Evolutionary conservation across 1,140 invertebrate genomes (phyloP).

Genomic region (Drosophila rufa): DNA sequence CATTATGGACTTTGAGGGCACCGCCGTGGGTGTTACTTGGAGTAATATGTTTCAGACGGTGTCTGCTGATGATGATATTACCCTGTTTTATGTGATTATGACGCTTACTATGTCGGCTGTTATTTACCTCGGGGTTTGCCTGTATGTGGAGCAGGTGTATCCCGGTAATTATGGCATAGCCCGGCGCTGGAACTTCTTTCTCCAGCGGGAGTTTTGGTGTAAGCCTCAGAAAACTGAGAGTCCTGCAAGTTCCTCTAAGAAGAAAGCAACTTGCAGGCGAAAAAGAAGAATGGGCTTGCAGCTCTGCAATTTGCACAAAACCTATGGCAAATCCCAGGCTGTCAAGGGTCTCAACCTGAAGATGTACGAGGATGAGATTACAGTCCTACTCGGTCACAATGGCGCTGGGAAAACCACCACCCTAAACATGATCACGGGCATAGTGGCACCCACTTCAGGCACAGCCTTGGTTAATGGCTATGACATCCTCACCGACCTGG

Average conservation of each 20-base stretch:
- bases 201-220: constrained; percentile 86
- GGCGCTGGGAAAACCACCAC: constrained; percentile 91
- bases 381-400: constrained; percentile 92
- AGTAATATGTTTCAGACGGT: constrained; percentile 88
- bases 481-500: constrained; percentile 88
- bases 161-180: constrained; percentile 90
- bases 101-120: constrained; percentile 87
- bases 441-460: constrained; percentile 89
- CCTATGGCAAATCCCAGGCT: constrained; percentile 87
- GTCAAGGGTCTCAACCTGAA: constrained; percentile 90
- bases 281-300: constrained; percentile 86
- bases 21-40: constrained; percentile 87
- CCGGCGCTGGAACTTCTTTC: constrained; percentile 90
- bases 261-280: neutral
- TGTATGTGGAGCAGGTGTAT: constrained; percentile 91
- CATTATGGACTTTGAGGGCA: constrained; percentile 86
- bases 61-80: constrained; percentile 90
- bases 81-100: constrained; percentile 88
- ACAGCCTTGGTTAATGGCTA: constrained; percentile 89
- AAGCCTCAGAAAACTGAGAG: neutral
- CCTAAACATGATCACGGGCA: constrained; percentile 93
- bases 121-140: constrained; percentile 89
- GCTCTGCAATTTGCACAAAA: constrained; percentile 88
- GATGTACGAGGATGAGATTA: constrained; percentile 89
- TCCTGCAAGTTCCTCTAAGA: neutral